phyloP scores from a whole-genome alignment of 2,797 vertebrate genomes.

The Fringilla coelebs region DNA sequence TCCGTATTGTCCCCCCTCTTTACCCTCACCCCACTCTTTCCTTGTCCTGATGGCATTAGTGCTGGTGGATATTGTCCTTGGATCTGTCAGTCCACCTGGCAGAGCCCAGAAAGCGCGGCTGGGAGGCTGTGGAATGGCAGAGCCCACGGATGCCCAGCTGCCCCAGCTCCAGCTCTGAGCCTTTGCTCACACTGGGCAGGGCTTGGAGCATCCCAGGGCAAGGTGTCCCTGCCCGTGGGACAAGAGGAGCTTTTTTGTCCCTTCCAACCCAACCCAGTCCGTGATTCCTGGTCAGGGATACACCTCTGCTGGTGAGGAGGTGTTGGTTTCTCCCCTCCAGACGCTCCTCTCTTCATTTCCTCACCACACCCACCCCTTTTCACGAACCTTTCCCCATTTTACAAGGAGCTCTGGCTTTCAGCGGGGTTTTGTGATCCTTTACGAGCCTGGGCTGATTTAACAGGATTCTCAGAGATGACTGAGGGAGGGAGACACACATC shows the following conservation, averaged over 20 bases:
- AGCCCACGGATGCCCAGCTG: background rate
- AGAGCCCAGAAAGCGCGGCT: background rate
- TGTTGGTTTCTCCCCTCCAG: background rate
- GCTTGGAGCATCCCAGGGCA: background rate
- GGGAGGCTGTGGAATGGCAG: background rate
- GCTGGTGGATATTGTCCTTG: background rate
- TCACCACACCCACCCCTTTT: background rate
- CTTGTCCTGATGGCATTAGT: background rate
- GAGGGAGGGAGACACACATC: background rate
- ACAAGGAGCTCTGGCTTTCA: background rate
- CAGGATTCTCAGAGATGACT: background rate
- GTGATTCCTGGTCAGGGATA: background rate
- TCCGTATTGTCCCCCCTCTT: background rate
- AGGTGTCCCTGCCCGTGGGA: background rate
- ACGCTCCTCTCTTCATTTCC: background rate
- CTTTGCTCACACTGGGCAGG: background rate
- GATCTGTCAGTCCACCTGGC: background rate
- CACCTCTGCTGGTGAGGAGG: background rate
- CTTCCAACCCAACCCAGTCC: background rate
- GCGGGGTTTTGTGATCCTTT: background rate
- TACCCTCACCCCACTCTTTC: background rate
- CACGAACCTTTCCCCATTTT: background rate
- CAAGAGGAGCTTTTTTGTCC: background rate
- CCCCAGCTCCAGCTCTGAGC: background rate
- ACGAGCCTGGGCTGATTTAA: background rate